Evolutionary conservation across 2,888 invertebrate genomes (phyloP), one percentile per base, ranked within the genome.

Genomic region (Patella caerulea): DNA sequence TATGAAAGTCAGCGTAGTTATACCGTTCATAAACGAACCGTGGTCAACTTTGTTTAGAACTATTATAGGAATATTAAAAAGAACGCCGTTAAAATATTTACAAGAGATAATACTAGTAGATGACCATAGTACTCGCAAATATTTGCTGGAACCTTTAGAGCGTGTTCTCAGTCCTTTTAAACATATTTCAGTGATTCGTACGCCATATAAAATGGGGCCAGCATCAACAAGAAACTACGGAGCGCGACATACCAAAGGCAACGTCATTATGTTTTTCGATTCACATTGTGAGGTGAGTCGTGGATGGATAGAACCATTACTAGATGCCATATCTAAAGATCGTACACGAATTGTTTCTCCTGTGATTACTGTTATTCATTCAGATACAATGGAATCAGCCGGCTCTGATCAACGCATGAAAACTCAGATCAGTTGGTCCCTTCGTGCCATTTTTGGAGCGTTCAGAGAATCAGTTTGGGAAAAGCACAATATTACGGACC

Each of bases 11-110:
- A 24, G 65, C 24, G 12, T 65, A 12, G 65, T 65, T 24, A 65
- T 65, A 12, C 65, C 65, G 4, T 65, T 65, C 17, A 24, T 24
- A 3, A 19, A 65, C 14, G 65, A 65, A 65, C 65, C 65, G 9
- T 65, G 65, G 65, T 65, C 65, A 65, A 65, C 65, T 19, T 19
- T 65, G 24, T 24, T 65, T 24, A 65, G 65, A 65, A 65, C 65
- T 19, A n/a, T 65, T 24, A 65, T 65, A n/a, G 24, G 65, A 19
- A 24, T 65, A 4, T 15, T 65, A 9, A 65, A 24, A 11, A 65
- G 24, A 24, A 65, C 19, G 19, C 65, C 65, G 2, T 24, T 24
- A 15, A 19, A 65, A n/a, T 24, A 65, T 9, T 12, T 65, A 19
- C 12, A 24, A 9, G 65, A 65, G 3, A 24, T 65, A 11, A 65